Conservation (phyloP, 1,140 invertebrate species). For the Lepidotrigona ventralis region DNA sequence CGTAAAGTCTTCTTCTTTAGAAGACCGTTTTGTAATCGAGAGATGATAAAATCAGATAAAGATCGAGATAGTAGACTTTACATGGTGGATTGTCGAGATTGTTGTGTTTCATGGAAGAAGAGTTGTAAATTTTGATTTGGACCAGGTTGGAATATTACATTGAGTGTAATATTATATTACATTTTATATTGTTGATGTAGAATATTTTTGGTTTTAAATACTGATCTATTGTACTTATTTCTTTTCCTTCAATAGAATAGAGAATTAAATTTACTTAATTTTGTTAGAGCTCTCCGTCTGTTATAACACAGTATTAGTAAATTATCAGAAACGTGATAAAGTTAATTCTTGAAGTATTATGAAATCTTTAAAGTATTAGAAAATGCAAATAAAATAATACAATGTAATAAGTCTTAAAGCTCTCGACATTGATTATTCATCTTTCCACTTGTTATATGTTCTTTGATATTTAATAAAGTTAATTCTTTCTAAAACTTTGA, state of each 20-base stretch:
- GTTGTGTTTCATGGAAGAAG: not conserved
- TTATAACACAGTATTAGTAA: not conserved
- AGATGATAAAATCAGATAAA: not conserved
- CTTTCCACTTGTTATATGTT: not conserved
- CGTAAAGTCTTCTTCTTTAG: not conserved
- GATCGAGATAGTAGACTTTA: not conserved
- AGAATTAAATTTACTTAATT: not conserved
- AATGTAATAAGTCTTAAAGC: not conserved
- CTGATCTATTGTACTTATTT: not conserved
- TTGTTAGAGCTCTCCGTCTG: not conserved
- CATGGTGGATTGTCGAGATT: too few relatives aligned
- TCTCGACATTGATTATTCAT: not conserved
- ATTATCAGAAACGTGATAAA: not conserved
- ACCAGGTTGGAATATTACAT: not conserved
- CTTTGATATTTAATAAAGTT: not conserved
- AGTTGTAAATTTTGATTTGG: not conserved
- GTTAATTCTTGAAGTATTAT: not conserved
- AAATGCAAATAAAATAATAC: not conserved
- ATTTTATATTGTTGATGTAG: not conserved
- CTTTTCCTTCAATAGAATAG: not conserved
- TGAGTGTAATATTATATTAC: too few relatives aligned
- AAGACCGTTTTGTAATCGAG: not conserved
- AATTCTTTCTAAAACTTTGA: not conserved
- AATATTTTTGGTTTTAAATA: not conserved
- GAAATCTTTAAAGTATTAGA: not conserved